These are phyloP conservation scores for Pachycephala philippinensis DNA, from an alignment of 2,113 vertebrate genomes.

Conservation along the genomic window DNA sequence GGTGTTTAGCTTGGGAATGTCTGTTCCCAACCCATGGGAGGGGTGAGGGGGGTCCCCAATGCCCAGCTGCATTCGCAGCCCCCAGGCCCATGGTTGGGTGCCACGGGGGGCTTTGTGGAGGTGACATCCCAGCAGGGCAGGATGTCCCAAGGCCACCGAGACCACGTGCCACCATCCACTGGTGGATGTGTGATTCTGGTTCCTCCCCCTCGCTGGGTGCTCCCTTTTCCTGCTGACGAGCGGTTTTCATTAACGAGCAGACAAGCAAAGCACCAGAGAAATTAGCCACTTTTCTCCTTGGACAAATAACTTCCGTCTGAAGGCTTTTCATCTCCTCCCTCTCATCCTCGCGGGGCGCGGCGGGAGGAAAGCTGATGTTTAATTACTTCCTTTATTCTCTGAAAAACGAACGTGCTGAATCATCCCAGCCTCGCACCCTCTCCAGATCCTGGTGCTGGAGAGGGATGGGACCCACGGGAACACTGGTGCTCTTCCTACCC, in stretches of 20 bases:
- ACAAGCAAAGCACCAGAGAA: conserved; percentile 20
- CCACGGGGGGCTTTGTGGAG: background rate
- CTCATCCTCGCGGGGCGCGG: conserved; percentile 4
- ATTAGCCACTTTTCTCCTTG: conserved; percentile 40
- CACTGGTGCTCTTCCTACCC: background rate
- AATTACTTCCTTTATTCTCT: conserved; percentile 51
- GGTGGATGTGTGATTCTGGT: background rate
- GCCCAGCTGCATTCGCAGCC: background rate
- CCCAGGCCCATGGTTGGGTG: accelerated
- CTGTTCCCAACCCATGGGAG: accelerated
- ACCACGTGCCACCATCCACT: background rate
- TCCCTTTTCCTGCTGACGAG: conserved; percentile 12
- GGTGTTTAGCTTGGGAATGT: background rate
- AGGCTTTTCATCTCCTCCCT: conserved; percentile 38
- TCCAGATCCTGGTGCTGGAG: background rate
- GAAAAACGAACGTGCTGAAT: conserved; percentile 26
- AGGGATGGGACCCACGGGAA: background rate
- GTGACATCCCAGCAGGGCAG: background rate
- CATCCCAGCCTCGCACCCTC: background rate
- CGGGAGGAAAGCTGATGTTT: conserved; percentile 26
- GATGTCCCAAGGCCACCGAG: background rate
- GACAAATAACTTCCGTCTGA: conserved; percentile 59
- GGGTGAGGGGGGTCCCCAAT: accelerated
- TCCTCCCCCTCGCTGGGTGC: background rate
- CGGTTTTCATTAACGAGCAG: background rate